Base-by-base conservation (phyloP, 2,888 invertebrate species). In the Liopterus haemorrhoidalis region DNA sequence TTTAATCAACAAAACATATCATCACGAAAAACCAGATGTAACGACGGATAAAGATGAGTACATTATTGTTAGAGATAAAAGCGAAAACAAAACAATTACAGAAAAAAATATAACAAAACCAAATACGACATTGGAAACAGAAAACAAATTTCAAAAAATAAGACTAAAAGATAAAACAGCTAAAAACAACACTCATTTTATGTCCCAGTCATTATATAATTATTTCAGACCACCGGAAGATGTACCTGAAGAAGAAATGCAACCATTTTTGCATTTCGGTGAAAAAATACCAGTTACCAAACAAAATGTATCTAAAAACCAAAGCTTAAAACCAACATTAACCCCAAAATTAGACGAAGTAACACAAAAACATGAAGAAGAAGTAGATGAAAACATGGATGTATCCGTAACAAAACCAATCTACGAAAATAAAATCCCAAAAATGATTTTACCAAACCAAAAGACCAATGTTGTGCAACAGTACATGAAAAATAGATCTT, bases 181-280 rank as follows among this genome's bases (percentile, higher is more conserved):
- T 4, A 49, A 58, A 49, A 77, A 76, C 55, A 75, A 72, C 38
- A 78, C 73, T 1, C 64, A 73, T 5, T 72, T 74, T 36, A 76
- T 78, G 72, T 73, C 78, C 2, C 75, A 77, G 52, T 76, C 77
- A 42, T 64, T 80, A 44, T 79, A 79, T 55, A 79, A 79, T 54
- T 78, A 80, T 54, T 80, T 79, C 54, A 64, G 78, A 24, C n/a
- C n/a, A n/a, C 79, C 79, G 0, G 68, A 80, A 24, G 79, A 79
- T 54, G 64, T 79, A 41, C 76, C 78, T 1, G 73, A 73, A 30
- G 79, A 79, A 61, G 81, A 82, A 56, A 74, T 82, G 70, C 75
- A 78, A 36, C 82, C 82, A 8, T 84, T 83, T 63, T 69, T 81
- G 45, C 79, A 74, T 58, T 84, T 84, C 59, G 84, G 84, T 0